Evolutionary conservation across 2,888 invertebrate genomes (phyloP).

Genomic region (Clistopyga incitator): DNA sequence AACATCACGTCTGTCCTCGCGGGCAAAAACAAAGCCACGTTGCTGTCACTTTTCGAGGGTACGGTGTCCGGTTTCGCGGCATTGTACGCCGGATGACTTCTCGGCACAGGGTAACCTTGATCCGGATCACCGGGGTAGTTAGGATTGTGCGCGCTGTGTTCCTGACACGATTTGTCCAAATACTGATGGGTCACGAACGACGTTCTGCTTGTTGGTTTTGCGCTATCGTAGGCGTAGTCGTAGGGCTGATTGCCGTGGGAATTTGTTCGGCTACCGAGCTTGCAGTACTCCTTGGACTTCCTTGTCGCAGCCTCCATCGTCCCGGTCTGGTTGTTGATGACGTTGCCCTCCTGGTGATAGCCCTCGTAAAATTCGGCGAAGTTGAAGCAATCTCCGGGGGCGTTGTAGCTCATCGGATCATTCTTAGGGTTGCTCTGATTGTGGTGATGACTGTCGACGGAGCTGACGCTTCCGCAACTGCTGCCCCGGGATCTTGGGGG

Average conservation of each 20-base stretch:
- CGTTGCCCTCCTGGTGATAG: slow-evolving; percentile 76
- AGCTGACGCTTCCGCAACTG: slow-evolving; percentile 80
- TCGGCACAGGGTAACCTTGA: slow-evolving; percentile 66
- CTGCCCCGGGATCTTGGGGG: slow-evolving; percentile 80
- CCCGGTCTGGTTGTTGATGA: slow-evolving; percentile 59
- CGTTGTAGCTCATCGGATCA: slow-evolving; percentile 59
- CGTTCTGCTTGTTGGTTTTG: slow-evolving; percentile 51
- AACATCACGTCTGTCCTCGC: slow-evolving; percentile 71
- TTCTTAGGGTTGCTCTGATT: slow-evolving; percentile 63
- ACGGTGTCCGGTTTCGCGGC: slow-evolving; percentile 68
- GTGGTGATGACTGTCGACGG: slow-evolving; percentile 78
- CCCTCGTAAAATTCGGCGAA: slow-evolving; percentile 79
- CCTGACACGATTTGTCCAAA: slow-evolving; percentile 39
- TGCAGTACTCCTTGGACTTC: slow-evolving; percentile 71
- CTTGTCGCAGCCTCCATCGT: slow-evolving; percentile 56
- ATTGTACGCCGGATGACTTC: slow-evolving; percentile 66
- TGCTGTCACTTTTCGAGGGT: slow-evolving; percentile 63
- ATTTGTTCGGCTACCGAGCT: slow-evolving; percentile 69
- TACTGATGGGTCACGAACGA: slow-evolving; percentile 65
- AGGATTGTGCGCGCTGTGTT: slow-evolving; percentile 23
- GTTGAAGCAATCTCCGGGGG: slow-evolving; percentile 70
- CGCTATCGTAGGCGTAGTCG: slow-evolving; percentile 71
- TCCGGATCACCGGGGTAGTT: slow-evolving; percentile 50
- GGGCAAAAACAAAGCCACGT: slow-evolving; percentile 67
- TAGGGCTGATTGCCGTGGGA: slow-evolving; percentile 70